Percentiles rank a stretch among this genome's conserved stretches.
These are phyloP conservation scores for Lamproptera curius DNA, from an alignment of 2,888 invertebrate genomes.

Conservation along the genomic window DNA sequence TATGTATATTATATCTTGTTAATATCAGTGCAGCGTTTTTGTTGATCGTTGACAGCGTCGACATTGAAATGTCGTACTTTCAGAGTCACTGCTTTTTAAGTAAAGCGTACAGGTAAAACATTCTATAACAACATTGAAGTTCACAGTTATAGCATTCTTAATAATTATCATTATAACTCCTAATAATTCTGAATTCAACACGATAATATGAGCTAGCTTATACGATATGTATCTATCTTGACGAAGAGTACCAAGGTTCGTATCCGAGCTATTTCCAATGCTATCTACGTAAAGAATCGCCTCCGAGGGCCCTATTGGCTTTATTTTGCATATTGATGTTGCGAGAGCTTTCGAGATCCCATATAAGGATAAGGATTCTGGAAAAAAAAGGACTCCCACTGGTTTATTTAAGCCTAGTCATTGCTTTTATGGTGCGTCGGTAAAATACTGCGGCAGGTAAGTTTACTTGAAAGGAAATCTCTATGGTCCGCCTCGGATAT, in stretches of 20 bases:
- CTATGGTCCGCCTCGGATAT: slow-evolving; percentile 42
- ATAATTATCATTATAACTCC: no score
- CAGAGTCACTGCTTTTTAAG: no score
- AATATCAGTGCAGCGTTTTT: no score
- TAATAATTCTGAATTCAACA: no score
- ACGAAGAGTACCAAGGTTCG: background rate
- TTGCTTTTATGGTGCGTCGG: slow-evolving; percentile 19
- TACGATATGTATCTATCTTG: background rate
- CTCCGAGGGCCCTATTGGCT: background rate
- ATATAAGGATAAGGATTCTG: slow-evolving; percentile 10
- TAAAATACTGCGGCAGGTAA: slow-evolving; percentile 34
- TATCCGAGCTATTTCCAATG: background rate
- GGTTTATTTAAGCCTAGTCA: slow-evolving; percentile 19
- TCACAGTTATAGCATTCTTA: no score
- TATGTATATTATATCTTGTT: no score
- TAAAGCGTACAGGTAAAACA: no score
- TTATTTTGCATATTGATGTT: slow-evolving; percentile 12
- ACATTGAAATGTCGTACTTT: no score
- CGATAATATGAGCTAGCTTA: background rate
- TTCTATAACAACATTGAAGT: no score
- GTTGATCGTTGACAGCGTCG: no score
- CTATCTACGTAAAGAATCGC: background rate
- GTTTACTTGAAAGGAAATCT: slow-evolving; percentile 46
- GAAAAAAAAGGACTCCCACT: slow-evolving; percentile 8
- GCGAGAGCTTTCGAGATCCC: slow-evolving; percentile 3